These are phyloP conservation scores for Hetaerina americana DNA, from an alignment of 1,140 invertebrate genomes.

Conservation along the genomic window DNA sequence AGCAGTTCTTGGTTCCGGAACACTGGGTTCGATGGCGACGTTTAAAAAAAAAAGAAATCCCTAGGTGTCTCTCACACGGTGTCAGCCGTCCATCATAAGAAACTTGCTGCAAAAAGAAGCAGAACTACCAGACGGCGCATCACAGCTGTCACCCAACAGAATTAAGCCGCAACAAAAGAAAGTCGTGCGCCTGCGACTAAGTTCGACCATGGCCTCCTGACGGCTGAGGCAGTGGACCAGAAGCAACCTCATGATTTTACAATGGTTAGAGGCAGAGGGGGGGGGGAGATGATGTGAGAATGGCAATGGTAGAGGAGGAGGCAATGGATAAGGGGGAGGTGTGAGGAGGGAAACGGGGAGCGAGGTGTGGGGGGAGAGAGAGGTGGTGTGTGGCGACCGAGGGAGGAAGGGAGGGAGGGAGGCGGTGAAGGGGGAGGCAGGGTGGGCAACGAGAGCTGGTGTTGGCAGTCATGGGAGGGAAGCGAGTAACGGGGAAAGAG, in stretches of 20 bases:
- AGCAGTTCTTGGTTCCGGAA: background rate
- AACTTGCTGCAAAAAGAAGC: background rate
- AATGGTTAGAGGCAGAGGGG: background rate
- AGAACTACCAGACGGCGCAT: background rate
- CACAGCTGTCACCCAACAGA: background rate
- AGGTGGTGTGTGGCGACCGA: background rate
- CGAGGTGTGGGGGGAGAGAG: too few species aligned
- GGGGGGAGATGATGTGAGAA: background rate
- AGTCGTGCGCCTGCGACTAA: background rate
- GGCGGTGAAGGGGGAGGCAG: background rate
- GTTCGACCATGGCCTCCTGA: background rate
- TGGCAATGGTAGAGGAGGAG: background rate
- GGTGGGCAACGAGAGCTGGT: background rate
- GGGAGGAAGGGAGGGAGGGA: background rate
- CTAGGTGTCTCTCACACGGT: background rate
- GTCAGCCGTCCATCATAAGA: background rate
- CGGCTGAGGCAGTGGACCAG: background rate
- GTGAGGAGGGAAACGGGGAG: background rate
- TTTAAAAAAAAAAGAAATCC: too few species aligned
- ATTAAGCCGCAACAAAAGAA: background rate
- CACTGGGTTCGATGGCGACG: background rate
- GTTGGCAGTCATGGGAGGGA: too few species aligned
- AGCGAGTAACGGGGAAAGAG: background rate
- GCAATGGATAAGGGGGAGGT: background rate
- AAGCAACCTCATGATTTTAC: background rate